These are phyloP conservation scores for Busseola fusca DNA, from an alignment of 2,888 invertebrate genomes.

Conservation along the genomic window DNA sequence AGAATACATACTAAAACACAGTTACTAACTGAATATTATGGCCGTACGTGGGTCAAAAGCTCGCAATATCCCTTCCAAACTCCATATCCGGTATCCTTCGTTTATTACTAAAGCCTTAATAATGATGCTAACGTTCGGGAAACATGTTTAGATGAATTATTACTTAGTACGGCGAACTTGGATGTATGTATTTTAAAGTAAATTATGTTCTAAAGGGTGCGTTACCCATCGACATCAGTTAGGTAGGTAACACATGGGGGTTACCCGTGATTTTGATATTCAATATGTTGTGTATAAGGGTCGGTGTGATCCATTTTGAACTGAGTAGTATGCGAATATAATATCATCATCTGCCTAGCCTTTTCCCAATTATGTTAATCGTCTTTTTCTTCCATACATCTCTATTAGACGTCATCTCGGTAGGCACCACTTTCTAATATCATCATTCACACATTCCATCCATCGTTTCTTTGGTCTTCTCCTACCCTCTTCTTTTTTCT, in stretches of 20 bases:
- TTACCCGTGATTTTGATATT: neutral
- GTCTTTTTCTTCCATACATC: too few relatives aligned
- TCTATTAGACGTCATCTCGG: too few relatives aligned
- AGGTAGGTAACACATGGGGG: conserved; percentile 11
- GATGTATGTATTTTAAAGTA: conserved; percentile 26
- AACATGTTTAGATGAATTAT: conserved; percentile 58
- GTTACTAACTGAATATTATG: conserved; percentile 39
- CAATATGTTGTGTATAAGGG: neutral
- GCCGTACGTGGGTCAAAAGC: conserved; percentile 45
- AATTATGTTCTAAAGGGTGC: neutral
- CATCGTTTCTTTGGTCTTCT: too few relatives aligned
- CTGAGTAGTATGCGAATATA: too few relatives aligned
- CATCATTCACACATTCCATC: too few relatives aligned
- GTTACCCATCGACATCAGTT: neutral
- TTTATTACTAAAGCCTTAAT: conserved; percentile 55
- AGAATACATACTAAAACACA: conserved; percentile 9
- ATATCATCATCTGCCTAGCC: too few relatives aligned
- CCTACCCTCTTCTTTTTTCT: too few relatives aligned
- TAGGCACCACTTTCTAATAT: too few relatives aligned
- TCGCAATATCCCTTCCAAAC: conserved; percentile 34
- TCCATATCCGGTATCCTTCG: conserved; percentile 51
- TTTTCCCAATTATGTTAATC: too few relatives aligned
- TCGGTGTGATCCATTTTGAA: neutral
- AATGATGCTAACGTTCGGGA: conserved; percentile 47
- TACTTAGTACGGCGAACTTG: conserved; percentile 42